Conservation (phyloP, 2,888 invertebrate species). For the Scaptomyza flava region DNA sequence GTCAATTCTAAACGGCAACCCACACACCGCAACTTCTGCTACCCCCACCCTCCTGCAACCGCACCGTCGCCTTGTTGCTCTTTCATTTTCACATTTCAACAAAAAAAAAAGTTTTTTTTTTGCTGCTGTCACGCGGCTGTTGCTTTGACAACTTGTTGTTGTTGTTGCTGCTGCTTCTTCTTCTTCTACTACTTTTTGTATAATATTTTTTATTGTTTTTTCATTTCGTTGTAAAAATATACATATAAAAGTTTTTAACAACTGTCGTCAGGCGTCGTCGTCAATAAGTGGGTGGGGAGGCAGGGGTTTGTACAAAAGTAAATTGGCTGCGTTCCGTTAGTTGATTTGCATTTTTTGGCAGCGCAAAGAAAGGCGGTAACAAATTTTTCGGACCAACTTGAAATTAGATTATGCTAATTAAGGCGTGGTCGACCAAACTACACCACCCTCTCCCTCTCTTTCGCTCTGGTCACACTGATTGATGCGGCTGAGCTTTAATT, state of each 20-base stretch:
- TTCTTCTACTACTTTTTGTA: slow-evolving; percentile 36
- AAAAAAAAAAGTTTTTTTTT: slow-evolving; percentile 53
- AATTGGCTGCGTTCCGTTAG: slow-evolving; percentile 50
- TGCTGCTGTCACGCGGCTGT: slow-evolving; percentile 39
- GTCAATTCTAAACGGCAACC: slow-evolving; percentile 64
- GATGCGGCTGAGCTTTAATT: slow-evolving; percentile 69
- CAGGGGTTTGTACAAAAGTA: neutral
- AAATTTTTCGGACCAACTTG: slow-evolving; percentile 58
- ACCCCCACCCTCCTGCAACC: neutral
- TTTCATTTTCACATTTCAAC: slow-evolving; percentile 80
- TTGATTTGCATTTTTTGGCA: slow-evolving; percentile 67
- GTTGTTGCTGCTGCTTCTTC: slow-evolving; percentile 24
- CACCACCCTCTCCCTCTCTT: neutral
- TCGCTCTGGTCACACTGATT: slow-evolving; percentile 54
- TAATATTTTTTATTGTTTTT: slow-evolving; percentile 71
- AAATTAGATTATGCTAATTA: slow-evolving; percentile 83
- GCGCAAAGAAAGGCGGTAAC: slow-evolving; percentile 28
- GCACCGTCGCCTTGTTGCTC: slow-evolving; percentile 63
- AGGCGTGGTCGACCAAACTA: slow-evolving; percentile 53
- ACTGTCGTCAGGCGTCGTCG: slow-evolving; percentile 48
- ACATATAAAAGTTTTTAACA: slow-evolving; percentile 74
- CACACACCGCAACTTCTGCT: neutral
- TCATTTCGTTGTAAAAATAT: slow-evolving; percentile 78
- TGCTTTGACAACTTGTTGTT: slow-evolving; percentile 29
- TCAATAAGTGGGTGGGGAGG: neutral